These are phyloP conservation scores for Mirza zaza DNA, from an alignment of 2,113 vertebrate species.

Conservation along the genomic window DNA sequence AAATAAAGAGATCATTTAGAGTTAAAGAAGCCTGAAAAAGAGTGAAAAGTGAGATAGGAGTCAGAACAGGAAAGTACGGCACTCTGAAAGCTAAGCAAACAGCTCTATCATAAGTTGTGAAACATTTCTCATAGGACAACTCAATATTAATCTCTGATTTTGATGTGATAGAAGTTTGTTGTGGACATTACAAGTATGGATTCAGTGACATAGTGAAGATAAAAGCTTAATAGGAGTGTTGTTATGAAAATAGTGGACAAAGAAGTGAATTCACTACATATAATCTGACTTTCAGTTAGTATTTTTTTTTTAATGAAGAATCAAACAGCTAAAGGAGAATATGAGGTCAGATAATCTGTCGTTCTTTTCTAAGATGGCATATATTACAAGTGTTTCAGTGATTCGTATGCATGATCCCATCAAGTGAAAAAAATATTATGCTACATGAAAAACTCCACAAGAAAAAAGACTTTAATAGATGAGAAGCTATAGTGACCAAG, in stretches of 20 bases:
- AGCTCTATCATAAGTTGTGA: neutral
- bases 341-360: neutral
- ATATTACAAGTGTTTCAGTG: neutral
- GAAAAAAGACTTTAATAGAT: neutral
- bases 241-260: neutral
- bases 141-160: neutral
- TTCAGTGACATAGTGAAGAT: neutral
- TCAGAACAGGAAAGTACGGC: neutral
- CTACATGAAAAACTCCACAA: neutral
- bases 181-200: neutral
- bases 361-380: neutral
- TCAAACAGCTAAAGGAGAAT: neutral
- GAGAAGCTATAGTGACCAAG: neutral
- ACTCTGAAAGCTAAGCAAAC: neutral
- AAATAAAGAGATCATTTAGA: neutral
- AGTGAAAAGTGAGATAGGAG: neutral
- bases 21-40: neutral
- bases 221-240: neutral
- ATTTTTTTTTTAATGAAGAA: neutral
- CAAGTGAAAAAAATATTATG: neutral
- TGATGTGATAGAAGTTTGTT: neutral
- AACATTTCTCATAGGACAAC: neutral
- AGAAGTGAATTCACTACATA: neutral
- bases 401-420: neutral
- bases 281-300: neutral